A percentile compares a stretch with the other conserved stretches of the same genome.
Evolutionary conservation across 2,888 invertebrate genomes (phyloP).

Genomic region (Trachelus tabidus): DNA sequence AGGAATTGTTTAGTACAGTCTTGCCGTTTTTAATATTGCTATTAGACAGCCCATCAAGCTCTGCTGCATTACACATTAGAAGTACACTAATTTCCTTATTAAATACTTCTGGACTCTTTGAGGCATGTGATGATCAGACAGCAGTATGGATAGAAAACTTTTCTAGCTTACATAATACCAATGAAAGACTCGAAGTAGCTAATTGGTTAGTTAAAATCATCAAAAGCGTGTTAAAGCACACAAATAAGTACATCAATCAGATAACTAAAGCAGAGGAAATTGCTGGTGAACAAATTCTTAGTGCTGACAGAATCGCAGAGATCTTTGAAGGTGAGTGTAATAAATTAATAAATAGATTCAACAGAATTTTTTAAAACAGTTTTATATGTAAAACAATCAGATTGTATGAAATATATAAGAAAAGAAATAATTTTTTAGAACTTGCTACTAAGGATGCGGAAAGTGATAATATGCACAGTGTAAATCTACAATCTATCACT

Average conservation of each 20-base stretch:
- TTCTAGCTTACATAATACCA: constrained; percentile 43
- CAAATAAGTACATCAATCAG: constrained; percentile 47
- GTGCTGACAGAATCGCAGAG: constrained; percentile 35
- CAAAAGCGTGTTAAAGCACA: constrained; percentile 36
- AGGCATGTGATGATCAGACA: constrained; percentile 74
- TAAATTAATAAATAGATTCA: not conserved
- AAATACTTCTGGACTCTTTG: constrained; percentile 74
- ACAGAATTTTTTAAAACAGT: not conserved
- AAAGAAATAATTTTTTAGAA: not conserved
- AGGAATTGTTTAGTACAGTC: constrained; percentile 43
- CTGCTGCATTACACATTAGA: constrained; percentile 64
- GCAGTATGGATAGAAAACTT: constrained; percentile 74
- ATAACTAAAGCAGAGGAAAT: constrained; percentile 44
- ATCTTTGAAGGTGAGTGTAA: constrained; percentile 38
- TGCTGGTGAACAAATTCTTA: constrained; percentile 32
- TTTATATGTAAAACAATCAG: constrained; percentile 1
- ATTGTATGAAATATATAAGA: not conserved
- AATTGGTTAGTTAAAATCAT: constrained; percentile 51
- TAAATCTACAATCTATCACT: not conserved
- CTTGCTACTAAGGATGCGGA: constrained; percentile 9
- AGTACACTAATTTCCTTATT: constrained; percentile 71
- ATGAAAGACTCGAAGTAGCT: constrained; percentile 42
- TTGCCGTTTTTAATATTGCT: constrained; percentile 49
- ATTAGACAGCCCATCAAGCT: constrained; percentile 30
- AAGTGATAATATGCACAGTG: not conserved